phyloP scores from a whole-genome alignment of 2,888 invertebrate species.

The Microctonus aethiopoides region DNA sequence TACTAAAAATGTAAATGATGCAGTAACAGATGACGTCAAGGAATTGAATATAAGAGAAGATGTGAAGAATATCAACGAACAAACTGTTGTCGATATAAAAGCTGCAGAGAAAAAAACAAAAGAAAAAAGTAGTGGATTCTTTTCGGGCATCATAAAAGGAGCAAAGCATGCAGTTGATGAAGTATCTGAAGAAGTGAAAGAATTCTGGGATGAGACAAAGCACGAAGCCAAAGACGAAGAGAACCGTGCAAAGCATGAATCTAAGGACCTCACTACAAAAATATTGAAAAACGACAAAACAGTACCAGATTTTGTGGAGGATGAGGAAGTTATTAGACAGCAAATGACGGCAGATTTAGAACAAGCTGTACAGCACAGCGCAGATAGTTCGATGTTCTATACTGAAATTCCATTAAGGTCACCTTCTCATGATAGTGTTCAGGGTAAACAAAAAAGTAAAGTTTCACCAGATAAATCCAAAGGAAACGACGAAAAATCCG shows the following conservation, averaged over 20 bases:
- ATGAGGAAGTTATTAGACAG: neutral
- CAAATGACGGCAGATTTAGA: conserved; percentile 3
- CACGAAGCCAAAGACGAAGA: conserved; percentile 32
- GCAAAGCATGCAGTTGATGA: conserved; percentile 40
- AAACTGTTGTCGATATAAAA: conserved; percentile 35
- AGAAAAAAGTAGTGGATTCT: conserved; percentile 38
- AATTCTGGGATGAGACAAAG: conserved; percentile 39
- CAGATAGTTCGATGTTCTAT: neutral
- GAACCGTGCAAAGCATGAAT: conserved; percentile 40
- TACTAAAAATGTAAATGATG: conserved; percentile 46
- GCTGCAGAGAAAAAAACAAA: conserved; percentile 35
- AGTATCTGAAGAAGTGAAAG: conserved; percentile 38
- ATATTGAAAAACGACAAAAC: conserved; percentile 41
- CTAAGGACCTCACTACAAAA: conserved; percentile 48
- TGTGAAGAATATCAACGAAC: neutral
- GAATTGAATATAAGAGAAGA: conserved; percentile 41
- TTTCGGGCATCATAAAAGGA: conserved; percentile 43
- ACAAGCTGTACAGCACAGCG: neutral
- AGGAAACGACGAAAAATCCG: conserved; percentile 47
- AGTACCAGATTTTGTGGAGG: neutral
- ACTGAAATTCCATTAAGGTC: neutral
- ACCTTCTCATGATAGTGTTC: neutral
- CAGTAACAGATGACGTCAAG: conserved; percentile 46
- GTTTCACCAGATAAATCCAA: conserved; percentile 43
- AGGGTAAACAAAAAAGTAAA: no score